Percentiles rank a stretch among this genome's conserved stretches.
Evolutionary conservation across 2,888 invertebrate species (phyloP).

Genomic region (Fissipunctia ypsillon): DNA sequence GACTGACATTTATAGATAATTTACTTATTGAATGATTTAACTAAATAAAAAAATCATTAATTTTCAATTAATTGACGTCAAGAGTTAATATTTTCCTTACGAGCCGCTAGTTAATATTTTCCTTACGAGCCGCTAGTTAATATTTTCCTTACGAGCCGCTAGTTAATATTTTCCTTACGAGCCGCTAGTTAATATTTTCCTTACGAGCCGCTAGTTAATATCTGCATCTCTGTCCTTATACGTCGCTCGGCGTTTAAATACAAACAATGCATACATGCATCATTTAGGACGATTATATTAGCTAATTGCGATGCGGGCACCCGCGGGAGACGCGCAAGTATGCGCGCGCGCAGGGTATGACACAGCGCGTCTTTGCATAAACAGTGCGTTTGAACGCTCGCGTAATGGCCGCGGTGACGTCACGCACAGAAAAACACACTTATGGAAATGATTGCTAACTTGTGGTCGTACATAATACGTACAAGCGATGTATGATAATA

Average conservation of each 20-base stretch:
- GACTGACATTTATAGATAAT: too few species aligned
- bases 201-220: constrained; percentile 18
- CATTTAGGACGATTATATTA: constrained; percentile 38
- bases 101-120: constrained; percentile 29
- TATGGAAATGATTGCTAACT: constrained; percentile 50
- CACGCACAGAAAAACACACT: constrained; percentile 45
- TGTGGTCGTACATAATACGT: constrained; percentile 52
- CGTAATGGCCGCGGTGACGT: constrained; percentile 50
- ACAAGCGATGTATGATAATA: not conserved
- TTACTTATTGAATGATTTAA: too few species aligned
- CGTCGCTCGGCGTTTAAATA: constrained; percentile 46
- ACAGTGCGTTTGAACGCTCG: constrained; percentile 55
- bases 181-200: constrained; percentile 2
- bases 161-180: constrained; percentile 25
- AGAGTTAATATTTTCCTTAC: not conserved
- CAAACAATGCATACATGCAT: constrained; percentile 56
- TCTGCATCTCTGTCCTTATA: constrained; percentile 21
- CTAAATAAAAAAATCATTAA: not conserved
- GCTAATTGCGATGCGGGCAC: constrained; percentile 56
- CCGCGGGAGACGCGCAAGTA: constrained; percentile 41
- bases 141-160: constrained; percentile 13
- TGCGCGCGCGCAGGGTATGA: constrained; percentile 43
- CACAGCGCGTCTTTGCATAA: constrained; percentile 60
- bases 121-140: constrained; percentile 1
- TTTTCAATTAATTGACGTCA: not conserved